Evolutionary conservation across 2,113 vertebrate genomes (phyloP).

Genomic region (Clarias gariepinus): DNA sequence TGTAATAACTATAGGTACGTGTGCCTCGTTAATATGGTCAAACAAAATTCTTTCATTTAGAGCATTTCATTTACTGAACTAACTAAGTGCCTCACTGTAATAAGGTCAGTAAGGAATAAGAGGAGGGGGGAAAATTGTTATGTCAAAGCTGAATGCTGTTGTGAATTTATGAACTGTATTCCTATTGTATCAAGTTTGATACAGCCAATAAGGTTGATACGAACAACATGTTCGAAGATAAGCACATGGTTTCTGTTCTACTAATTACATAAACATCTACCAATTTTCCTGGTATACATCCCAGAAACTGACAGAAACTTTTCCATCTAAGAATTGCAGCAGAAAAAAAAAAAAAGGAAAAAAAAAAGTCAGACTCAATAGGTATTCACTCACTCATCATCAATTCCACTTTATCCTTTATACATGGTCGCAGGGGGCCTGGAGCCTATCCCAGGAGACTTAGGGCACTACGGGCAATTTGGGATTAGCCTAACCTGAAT

Average conservation of each 20-base stretch:
- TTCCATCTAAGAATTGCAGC: neutral
- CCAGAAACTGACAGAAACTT: neutral
- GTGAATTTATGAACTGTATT: neutral
- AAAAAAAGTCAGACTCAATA: neutral
- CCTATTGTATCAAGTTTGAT: neutral
- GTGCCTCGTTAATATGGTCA: neutral
- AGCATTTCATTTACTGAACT: neutral
- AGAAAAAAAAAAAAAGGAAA: no score
- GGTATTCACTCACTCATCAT: no score
- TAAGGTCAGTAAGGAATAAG: neutral
- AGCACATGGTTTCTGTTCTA: neutral
- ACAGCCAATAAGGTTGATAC: neutral
- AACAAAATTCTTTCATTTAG: neutral
- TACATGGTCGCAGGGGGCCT: no score
- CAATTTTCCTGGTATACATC: neutral
- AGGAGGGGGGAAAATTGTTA: neutral
- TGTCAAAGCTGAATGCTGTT: neutral
- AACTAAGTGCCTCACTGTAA: neutral
- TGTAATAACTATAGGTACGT: neutral
- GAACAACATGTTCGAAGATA: neutral
- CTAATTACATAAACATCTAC: conserved; percentile 1
- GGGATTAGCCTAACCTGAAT: no score
- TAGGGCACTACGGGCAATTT: no score
- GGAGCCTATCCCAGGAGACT: no score
- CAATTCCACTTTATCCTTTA: no score